A percentile compares a stretch with the other conserved stretches of the same genome.
These are phyloP conservation scores for Labeo calbasu DNA, from an alignment of 2,797 vertebrate genomes.

Conservation along the genomic window DNA sequence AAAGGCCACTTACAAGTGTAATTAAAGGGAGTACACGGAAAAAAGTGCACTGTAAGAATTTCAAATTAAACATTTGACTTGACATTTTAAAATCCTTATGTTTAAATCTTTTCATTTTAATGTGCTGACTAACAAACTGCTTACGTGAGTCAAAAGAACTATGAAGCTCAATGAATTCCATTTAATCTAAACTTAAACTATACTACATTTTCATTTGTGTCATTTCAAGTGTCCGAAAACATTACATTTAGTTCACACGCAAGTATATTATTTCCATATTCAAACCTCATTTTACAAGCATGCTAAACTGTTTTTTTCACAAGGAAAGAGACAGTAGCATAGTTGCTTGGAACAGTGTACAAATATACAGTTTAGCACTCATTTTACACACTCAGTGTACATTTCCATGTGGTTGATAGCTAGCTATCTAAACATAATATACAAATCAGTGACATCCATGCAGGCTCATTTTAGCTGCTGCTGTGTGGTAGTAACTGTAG, in stretches of 20 bases:
- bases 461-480: background rate
- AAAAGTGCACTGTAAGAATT: background rate
- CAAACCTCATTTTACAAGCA: background rate
- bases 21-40: background rate
- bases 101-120: background rate
- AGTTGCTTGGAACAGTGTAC: background rate
- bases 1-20: slow-evolving; percentile 3
- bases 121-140: background rate
- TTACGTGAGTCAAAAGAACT: background rate
- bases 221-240: background rate
- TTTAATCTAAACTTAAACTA: background rate
- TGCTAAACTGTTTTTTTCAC: background rate
- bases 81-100: background rate
- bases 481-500: background rate
- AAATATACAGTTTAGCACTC: background rate
- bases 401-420: background rate
- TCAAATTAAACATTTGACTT: background rate
- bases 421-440: background rate
- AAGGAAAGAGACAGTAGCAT: background rate
- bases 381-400: background rate
- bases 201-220: background rate
- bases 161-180: background rate
- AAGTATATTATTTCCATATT: background rate
- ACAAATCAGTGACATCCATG: background rate
- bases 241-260: background rate